Evolutionary conservation across 2,113 vertebrate genomes (phyloP).

Genomic region (Cavia aperea): DNA sequence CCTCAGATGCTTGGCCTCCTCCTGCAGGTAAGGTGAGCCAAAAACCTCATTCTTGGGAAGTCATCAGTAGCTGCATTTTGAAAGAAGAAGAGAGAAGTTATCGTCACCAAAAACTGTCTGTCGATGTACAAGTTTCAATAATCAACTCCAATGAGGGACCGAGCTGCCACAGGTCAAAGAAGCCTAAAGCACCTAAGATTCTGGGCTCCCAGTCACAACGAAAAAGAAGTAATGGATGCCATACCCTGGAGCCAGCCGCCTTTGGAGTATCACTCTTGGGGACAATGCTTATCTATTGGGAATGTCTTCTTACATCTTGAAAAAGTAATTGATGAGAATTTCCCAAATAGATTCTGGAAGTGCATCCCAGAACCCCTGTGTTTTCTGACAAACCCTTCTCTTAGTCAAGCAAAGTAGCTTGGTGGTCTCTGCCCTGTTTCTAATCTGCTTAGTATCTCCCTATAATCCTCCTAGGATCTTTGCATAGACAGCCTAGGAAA

Average conservation of each 20-base stretch:
- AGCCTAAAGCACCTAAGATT: not conserved
- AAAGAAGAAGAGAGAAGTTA: not conserved
- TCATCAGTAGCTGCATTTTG: not conserved
- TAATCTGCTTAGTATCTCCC: not conserved
- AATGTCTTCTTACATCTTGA: not conserved
- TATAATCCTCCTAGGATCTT: not conserved
- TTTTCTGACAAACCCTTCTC: not conserved
- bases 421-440: not conserved
- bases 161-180: not conserved
- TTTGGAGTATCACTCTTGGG: not conserved
- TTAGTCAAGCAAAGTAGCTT: not conserved
- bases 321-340: not conserved
- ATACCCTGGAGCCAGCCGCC: accelerated
- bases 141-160: not conserved
- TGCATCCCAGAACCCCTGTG: not conserved
- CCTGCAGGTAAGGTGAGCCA: not conserved
- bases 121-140: not conserved
- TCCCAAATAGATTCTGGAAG: not conserved
- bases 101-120: not conserved
- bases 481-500: not conserved
- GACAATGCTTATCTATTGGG: not conserved
- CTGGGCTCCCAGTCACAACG: not conserved
- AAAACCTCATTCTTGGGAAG: not conserved
- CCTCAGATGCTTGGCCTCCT: not conserved
- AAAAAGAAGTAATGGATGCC: not conserved